A percentile compares a stretch with the other conserved stretches of the same genome.
These are phyloP conservation scores for Hydrozoanthus tunicans DNA, from an alignment of 64 coral and sea anemone genomes.

Conservation along the genomic window DNA sequence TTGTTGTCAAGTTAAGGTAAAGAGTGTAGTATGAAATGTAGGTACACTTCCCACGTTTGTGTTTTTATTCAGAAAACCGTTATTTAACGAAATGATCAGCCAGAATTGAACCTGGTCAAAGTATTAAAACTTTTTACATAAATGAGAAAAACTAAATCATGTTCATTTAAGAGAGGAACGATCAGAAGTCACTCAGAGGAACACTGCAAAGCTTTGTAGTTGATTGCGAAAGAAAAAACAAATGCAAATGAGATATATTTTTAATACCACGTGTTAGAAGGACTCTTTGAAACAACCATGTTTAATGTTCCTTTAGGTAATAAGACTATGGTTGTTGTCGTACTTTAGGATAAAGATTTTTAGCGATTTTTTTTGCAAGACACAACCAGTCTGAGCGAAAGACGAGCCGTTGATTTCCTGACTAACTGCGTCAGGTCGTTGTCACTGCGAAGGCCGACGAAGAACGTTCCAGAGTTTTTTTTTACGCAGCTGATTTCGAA, in stretches of 20 bases:
- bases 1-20: conserved; percentile 47
- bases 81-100: neutral
- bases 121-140: neutral
- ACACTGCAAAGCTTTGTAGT: conserved; percentile 1
- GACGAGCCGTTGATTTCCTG: neutral
- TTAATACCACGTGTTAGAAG: conserved; percentile 49
- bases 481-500: neutral
- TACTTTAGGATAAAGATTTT: neutral
- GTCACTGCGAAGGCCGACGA: neutral
- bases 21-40: neutral
- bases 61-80: neutral
- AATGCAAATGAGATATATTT: conserved; percentile 62
- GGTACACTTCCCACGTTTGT: conserved; percentile 1
- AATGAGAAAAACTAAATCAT: too few relatives aligned
- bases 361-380: neutral
- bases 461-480: conserved; percentile 6
- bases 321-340: neutral
- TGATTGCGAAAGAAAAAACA: conserved; percentile 65
- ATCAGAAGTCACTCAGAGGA: conserved; percentile 32
- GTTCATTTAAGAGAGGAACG: neutral
- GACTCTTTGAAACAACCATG: conserved; percentile 11
- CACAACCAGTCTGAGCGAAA: neutral
- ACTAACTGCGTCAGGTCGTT: neutral
- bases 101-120: neutral
- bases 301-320: neutral